Percentiles rank a stretch among this genome's conserved stretches.
These are phyloP conservation scores for Odontomachus brunneus DNA, from an alignment of 1,140 invertebrate genomes.

Conservation along the genomic window DNA sequence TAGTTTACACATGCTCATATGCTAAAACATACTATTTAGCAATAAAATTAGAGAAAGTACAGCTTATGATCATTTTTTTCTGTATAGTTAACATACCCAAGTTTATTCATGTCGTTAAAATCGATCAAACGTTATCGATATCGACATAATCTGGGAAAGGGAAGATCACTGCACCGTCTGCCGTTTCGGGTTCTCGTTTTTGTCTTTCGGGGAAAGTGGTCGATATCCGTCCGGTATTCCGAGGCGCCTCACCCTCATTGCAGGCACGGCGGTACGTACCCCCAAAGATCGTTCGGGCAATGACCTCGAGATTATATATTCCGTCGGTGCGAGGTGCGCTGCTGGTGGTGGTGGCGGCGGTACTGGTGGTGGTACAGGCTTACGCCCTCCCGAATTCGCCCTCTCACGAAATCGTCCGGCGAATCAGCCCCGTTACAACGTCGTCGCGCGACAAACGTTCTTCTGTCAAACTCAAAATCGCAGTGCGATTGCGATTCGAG, in stretches of 20 bases:
- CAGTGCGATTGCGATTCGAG: not conserved
- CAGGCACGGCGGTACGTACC: conserved; percentile 73
- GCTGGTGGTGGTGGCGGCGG: not conserved
- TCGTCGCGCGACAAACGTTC: not conserved
- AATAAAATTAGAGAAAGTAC: too few species aligned
- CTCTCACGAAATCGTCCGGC: conserved; percentile 25
- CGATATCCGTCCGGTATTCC: conserved; percentile 73
- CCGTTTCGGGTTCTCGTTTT: conserved; percentile 51
- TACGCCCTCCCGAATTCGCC: conserved; percentile 52
- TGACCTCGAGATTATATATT: conserved; percentile 80
- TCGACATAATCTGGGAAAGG: not conserved
- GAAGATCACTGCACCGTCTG: not conserved
- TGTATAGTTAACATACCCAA: too few species aligned
- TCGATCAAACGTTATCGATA: not conserved
- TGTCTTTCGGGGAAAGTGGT: conserved; percentile 72
- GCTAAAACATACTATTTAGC: too few species aligned
- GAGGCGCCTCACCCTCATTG: conserved; percentile 76
- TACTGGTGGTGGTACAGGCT: conserved; percentile 20
- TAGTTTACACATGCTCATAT: too few species aligned
- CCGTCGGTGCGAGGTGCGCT: conserved; percentile 54
- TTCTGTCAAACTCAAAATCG: conserved; percentile 12
- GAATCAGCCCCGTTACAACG: conserved; percentile 35
- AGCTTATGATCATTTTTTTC: too few species aligned
- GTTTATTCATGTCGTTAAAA: too few species aligned
- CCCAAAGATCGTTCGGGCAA: conserved; percentile 83